These are phyloP conservation scores for Hydrolagus affinis DNA, from an alignment of 2,113 vertebrate genomes.

Conservation along the genomic window DNA sequence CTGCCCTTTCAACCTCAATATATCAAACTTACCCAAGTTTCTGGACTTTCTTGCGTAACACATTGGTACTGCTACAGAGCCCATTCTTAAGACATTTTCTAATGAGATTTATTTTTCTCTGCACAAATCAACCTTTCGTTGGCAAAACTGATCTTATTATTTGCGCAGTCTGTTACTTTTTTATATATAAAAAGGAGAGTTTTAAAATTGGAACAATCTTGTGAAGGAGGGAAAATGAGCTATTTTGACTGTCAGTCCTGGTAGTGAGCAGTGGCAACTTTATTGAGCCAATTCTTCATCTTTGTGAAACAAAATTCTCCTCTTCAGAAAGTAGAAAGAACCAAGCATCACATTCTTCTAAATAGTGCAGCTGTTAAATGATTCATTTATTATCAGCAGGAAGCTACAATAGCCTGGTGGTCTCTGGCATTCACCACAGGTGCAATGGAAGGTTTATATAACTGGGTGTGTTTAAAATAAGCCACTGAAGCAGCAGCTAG, in stretches of 20 bases:
- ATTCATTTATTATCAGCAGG: slow-evolving; percentile 8
- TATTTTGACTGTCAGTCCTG: not conserved
- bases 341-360: not conserved
- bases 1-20: not conserved
- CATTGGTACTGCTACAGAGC: not conserved
- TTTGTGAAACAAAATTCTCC: not conserved
- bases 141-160: no score
- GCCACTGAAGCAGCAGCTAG: slow-evolving; percentile 14
- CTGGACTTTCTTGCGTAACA: not conserved
- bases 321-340: not conserved
- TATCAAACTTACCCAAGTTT: not conserved
- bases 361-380: slow-evolving; percentile 9
- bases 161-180: no score
- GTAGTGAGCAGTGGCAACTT: not conserved
- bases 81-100: not conserved
- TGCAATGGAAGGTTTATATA: slow-evolving; percentile 22
- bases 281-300: not conserved
- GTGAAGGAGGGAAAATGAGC: not conserved
- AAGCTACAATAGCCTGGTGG: slow-evolving; percentile 9
- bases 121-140: no score
- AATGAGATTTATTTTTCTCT: not conserved
- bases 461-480: slow-evolving; percentile 24
- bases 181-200: no score
- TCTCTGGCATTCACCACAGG: slow-evolving; percentile 25
- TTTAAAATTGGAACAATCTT: not conserved